A percentile compares a stretch with the other conserved stretches of the same genome.
These are phyloP conservation scores for Sminthurides bifidus DNA, from an alignment of 1,140 invertebrate species.

Conservation along the genomic window DNA sequence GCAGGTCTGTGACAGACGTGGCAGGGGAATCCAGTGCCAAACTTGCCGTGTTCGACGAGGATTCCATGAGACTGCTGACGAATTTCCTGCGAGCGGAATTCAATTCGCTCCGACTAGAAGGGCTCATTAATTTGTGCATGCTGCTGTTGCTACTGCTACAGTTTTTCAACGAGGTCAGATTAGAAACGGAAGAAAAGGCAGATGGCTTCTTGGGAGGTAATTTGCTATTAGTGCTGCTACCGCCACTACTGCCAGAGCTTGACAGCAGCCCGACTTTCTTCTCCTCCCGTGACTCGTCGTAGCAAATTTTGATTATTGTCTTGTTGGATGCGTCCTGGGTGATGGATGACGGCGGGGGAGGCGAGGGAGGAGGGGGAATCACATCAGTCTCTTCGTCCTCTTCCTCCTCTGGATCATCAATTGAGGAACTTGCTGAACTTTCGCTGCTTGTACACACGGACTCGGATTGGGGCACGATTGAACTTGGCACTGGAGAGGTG, in stretches of 20 bases:
- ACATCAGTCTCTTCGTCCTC: background rate
- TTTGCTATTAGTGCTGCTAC: background rate
- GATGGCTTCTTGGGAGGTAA: background rate
- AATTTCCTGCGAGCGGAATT: conserved; percentile 28
- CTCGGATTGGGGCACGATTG: background rate
- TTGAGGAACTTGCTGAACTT: too few species aligned
- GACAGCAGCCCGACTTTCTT: too few species aligned
- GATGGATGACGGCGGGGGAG: conserved; percentile 9
- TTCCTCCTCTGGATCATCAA: background rate
- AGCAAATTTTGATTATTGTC: conserved; percentile 31
- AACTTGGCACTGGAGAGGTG: background rate
- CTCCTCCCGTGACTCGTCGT: conserved; percentile 17
- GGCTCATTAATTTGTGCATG: background rate
- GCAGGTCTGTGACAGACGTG: background rate
- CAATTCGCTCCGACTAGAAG: conserved; percentile 22
- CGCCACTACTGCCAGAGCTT: background rate
- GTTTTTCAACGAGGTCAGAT: background rate
- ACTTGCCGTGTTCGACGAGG: conserved; percentile 21
- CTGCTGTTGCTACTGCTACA: too few species aligned
- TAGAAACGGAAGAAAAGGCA: too few species aligned
- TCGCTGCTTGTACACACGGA: background rate
- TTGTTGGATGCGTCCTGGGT: conserved; percentile 24
- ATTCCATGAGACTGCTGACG: conserved; percentile 30
- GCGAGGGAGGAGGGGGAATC: conserved; percentile 15
- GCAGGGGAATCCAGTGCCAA: conserved; percentile 23